These are phyloP conservation scores for Apis laboriosa DNA, from an alignment of 1,140 invertebrate species.

Conservation along the genomic window DNA sequence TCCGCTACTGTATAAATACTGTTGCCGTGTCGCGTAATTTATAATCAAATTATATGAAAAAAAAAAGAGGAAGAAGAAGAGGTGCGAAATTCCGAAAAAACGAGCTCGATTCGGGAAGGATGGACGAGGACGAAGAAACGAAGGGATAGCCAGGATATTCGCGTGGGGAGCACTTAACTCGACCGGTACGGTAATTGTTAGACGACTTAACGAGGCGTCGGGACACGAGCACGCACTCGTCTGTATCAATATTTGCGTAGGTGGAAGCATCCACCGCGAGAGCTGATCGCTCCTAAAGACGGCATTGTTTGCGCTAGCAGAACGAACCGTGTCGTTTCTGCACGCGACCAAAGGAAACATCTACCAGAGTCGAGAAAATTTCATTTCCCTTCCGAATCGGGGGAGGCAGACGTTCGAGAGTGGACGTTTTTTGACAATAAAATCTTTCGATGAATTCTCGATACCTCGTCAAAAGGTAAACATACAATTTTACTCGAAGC, in stretches of 20 bases:
- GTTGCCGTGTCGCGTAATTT: background rate
- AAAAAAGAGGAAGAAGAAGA: too few species aligned
- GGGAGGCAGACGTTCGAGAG: too few species aligned
- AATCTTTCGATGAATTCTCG: too few species aligned
- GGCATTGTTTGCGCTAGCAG: constrained; percentile 49
- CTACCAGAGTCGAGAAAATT: background rate
- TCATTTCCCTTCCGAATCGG: too few species aligned
- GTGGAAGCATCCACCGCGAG: constrained; percentile 56
- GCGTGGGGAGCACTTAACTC: constrained; percentile 32
- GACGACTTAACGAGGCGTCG: constrained; percentile 58
- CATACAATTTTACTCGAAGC: too few species aligned
- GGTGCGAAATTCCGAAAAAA: constrained; percentile 2
- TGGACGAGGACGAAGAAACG: constrained; percentile 13
- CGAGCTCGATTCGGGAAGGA: constrained; percentile 8
- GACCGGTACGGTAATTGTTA: constrained; percentile 32
- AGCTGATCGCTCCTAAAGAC: constrained; percentile 34
- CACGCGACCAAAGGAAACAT: background rate
- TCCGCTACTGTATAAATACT: background rate
- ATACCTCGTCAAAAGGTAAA: too few species aligned
- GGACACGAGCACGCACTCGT: constrained; percentile 52
- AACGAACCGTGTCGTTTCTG: constrained; percentile 35
- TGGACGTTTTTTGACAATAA: too few species aligned
- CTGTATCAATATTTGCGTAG: constrained; percentile 66
- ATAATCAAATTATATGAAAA: too few species aligned
- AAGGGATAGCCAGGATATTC: constrained; percentile 39